These are phyloP conservation scores for Apaloderma vittatum DNA, from an alignment of 2,113 vertebrate species.

Conservation along the genomic window DNA sequence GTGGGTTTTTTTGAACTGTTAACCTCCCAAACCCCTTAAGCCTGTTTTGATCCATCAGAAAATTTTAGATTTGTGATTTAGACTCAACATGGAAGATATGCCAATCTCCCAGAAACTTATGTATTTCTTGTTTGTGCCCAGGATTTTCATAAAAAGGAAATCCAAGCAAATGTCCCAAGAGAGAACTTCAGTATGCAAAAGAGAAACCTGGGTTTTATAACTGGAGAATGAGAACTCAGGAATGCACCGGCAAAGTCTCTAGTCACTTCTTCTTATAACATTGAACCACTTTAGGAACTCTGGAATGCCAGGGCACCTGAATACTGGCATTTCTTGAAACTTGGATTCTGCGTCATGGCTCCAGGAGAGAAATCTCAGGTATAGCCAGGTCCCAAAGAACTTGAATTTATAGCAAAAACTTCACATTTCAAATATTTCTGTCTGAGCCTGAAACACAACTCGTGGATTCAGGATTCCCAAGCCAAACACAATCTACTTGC, in stretches of 20 bases:
- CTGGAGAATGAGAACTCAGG: neutral
- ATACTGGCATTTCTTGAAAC: neutral
- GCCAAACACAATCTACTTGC: neutral
- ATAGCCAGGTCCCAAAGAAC: neutral
- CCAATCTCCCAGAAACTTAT: neutral
- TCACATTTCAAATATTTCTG: neutral
- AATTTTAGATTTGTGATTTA: neutral
- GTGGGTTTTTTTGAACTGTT: neutral
- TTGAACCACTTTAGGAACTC: neutral
- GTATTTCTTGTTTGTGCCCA: neutral
- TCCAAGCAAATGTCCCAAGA: neutral
- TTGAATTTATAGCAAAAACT: neutral
- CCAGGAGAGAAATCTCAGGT: neutral
- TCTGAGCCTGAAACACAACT: neutral
- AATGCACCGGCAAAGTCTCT: neutral
- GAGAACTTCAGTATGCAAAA: neutral
- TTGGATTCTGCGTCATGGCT: neutral
- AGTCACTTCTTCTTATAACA: neutral
- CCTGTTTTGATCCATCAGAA: neutral
- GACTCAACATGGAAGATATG: neutral
- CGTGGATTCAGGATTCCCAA: neutral
- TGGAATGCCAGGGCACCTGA: neutral
- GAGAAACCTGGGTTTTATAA: neutral
- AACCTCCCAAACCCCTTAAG: neutral
- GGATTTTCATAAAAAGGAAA: neutral